Evolutionary conservation across 2,113 vertebrate species (phyloP).

Genomic region (Abramis brama): DNA sequence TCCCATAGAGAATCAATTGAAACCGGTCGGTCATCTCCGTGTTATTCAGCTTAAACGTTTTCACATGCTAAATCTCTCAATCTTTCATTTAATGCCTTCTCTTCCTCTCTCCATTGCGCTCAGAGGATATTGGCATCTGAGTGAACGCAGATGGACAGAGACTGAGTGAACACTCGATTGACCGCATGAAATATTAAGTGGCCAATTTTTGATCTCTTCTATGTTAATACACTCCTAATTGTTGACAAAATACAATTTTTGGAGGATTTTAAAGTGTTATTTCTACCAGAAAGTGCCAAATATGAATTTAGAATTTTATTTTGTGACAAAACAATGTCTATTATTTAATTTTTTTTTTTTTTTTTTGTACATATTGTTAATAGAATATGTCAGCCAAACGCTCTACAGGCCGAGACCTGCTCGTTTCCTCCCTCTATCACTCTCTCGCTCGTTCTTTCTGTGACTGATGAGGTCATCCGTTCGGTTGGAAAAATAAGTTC

Average conservation of each 20-base stretch:
- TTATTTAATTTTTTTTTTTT: background rate
- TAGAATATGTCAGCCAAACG: background rate
- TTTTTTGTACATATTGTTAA: background rate
- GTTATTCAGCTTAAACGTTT: background rate
- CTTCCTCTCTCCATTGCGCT: slow-evolving; percentile 5
- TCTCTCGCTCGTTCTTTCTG: background rate
- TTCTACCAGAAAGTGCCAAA: background rate
- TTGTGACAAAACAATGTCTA: background rate
- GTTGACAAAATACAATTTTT: background rate
- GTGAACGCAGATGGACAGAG: background rate
- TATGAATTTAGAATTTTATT: background rate
- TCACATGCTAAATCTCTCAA: background rate
- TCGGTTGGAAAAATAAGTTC: slow-evolving; percentile 48
- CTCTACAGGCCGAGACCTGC: slow-evolving; percentile 17
- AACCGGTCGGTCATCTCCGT: background rate
- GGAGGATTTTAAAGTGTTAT: background rate
- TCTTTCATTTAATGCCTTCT: slow-evolving; percentile 36
- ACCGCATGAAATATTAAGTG: background rate
- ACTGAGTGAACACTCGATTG: background rate
- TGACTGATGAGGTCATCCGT: slow-evolving; percentile 51
- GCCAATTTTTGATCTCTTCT: too few relatives aligned
- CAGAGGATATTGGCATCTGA: slow-evolving; percentile 35
- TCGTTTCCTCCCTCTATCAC: slow-evolving; percentile 23
- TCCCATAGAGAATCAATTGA: slow-evolving; percentile 9
- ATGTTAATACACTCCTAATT: too few relatives aligned